These are phyloP conservation scores for Episyrphus balteatus DNA, from an alignment of 1,140 invertebrate species.

Conservation along the genomic window DNA sequence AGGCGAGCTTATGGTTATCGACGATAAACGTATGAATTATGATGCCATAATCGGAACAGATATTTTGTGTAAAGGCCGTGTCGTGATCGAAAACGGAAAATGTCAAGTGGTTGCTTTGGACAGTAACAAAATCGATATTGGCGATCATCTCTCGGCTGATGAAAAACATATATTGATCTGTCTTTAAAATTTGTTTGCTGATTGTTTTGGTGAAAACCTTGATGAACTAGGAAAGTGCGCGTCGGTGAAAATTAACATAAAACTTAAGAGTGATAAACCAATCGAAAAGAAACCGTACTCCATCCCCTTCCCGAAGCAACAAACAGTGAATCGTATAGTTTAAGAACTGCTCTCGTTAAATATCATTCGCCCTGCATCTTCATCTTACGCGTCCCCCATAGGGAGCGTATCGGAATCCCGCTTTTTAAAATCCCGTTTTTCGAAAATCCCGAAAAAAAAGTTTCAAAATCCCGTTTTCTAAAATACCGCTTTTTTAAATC, in stretches of 20 bases:
- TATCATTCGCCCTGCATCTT: background rate
- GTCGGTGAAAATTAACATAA: background rate
- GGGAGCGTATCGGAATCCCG: too few species aligned
- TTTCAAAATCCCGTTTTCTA: too few species aligned
- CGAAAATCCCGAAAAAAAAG: too few species aligned
- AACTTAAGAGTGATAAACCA: background rate
- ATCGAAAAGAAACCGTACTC: background rate
- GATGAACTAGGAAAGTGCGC: background rate
- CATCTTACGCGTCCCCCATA: conserved; percentile 6
- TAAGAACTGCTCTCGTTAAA: background rate
- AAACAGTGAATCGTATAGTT: background rate
- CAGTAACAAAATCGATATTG: background rate
- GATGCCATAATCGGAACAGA: too few species aligned
- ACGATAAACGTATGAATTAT: background rate
- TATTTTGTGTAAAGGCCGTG: too few species aligned
- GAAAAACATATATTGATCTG: background rate
- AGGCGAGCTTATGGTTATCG: background rate
- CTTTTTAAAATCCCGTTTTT: too few species aligned
- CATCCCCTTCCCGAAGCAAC: background rate
- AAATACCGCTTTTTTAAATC: too few species aligned
- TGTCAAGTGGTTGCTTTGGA: background rate
- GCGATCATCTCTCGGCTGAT: background rate
- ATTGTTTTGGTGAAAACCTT: conserved; percentile 2
- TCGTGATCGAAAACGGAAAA: background rate
- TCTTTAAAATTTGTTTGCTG: background rate